Conservation (phyloP, 2,113 vertebrate species). For the Ancistrus triradiatus region DNA sequence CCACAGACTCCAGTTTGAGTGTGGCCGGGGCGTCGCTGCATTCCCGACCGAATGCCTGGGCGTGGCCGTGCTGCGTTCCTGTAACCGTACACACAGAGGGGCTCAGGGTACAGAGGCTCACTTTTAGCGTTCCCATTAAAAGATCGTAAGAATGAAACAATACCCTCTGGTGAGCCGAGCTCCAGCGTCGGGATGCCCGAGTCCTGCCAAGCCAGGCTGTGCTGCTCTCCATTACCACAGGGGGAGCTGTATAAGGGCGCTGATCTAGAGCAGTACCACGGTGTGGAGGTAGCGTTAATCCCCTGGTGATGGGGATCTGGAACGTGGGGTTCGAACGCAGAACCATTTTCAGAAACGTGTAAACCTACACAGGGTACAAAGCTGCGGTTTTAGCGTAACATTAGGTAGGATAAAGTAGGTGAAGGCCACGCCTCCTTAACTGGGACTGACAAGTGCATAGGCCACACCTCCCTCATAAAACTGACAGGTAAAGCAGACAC, state of each 20-base stretch:
- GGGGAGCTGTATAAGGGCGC: conserved; percentile 48
- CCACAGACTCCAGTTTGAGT: conserved; percentile 52
- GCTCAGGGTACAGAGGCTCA: too few relatives aligned
- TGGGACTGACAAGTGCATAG: too few relatives aligned
- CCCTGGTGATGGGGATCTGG: conserved; percentile 44
- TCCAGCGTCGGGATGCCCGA: conserved; percentile 90
- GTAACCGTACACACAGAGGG: conserved; percentile 28
- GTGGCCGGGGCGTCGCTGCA: conserved; percentile 54
- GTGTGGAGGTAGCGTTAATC: conserved; percentile 31
- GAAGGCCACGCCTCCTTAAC: too few relatives aligned
- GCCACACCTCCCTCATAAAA: too few relatives aligned
- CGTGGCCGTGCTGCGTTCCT: conserved; percentile 46
- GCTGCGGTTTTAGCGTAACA: too few relatives aligned
- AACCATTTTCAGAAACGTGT: conserved; percentile 54
- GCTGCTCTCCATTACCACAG: conserved; percentile 66
- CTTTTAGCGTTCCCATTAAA: too few relatives aligned
- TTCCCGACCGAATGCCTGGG: background rate
- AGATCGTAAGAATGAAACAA: too few relatives aligned
- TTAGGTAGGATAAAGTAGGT: too few relatives aligned
- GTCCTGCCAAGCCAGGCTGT: conserved; percentile 83
- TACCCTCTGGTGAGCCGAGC: conserved; percentile 79
- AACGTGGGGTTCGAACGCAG: conserved; percentile 29
- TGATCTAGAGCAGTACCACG: conserved; percentile 46
- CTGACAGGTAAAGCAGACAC: too few relatives aligned
- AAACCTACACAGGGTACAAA: background rate